Conservation (phyloP, 1,140 invertebrate species). For the Aphelenchoides avenae region DNA sequence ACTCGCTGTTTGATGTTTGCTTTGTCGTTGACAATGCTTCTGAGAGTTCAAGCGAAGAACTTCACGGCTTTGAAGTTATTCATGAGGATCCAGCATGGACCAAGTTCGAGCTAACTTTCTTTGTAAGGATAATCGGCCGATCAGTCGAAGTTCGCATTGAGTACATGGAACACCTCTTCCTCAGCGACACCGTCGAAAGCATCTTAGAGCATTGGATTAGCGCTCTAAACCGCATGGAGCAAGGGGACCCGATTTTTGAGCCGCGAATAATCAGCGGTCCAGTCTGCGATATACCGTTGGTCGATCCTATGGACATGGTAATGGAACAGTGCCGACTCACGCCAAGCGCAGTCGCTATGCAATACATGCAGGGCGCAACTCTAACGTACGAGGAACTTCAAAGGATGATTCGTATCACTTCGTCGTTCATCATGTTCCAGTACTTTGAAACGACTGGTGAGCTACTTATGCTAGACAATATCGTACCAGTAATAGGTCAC, state of each 20-base stretch:
- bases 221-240: too few relatives aligned
- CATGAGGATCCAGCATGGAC: not conserved
- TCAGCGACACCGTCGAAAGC: not conserved
- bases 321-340: too few relatives aligned
- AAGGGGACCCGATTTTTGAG: too few relatives aligned
- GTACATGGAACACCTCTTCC: not conserved
- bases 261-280: too few relatives aligned
- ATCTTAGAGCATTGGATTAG: too few relatives aligned
- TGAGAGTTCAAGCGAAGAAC: not conserved
- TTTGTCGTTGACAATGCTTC: conserved; percentile 17
- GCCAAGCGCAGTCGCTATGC: too few relatives aligned
- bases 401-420: not conserved
- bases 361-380: not conserved
- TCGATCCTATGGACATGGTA: too few relatives aligned
- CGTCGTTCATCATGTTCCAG: not conserved
- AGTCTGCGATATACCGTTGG: too few relatives aligned
- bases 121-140: not conserved
- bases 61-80: not conserved
- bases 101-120: conserved; percentile 17
- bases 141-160: conserved; percentile 7
- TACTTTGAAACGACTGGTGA: conserved; percentile 13
- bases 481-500: conserved; percentile 4
- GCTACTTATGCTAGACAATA: conserved; percentile 4
- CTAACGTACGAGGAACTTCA: not conserved
- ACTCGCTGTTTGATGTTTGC: conserved; percentile 21